Conservation (phyloP, 2,888 invertebrate genomes). For the Ctenicera cuprea region DNA sequence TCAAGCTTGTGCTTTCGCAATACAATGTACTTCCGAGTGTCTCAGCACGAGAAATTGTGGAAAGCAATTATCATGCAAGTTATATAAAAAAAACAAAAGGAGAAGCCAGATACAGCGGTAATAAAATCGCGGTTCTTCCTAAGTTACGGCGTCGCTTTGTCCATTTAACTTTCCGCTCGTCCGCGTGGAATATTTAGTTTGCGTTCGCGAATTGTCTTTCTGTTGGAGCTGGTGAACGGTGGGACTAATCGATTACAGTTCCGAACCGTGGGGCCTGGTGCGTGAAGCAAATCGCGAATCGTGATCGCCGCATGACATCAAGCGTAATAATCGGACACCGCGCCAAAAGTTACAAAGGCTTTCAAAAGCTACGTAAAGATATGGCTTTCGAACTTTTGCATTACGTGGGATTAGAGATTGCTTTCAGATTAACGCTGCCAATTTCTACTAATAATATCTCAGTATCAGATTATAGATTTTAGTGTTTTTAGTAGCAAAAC, state of each 20-base stretch:
- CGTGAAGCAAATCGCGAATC: conserved; percentile 55
- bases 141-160: conserved; percentile 63
- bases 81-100: conserved; percentile 39
- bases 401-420: conserved; percentile 41
- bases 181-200: conserved; percentile 67
- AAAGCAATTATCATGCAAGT: conserved; percentile 29
- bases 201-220: conserved; percentile 64
- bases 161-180: conserved; percentile 66
- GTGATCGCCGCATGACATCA: conserved; percentile 55
- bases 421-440: conserved; percentile 39
- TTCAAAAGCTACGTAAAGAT: conserved; percentile 48
- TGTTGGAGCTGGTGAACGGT: conserved; percentile 59
- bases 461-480: background rate
- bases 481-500: background rate
- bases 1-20: too few species aligned
- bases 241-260: conserved; percentile 53
- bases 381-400: conserved; percentile 50
- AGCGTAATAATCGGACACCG: conserved; percentile 55
- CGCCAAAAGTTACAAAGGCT: conserved; percentile 50
- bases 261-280: conserved; percentile 50
- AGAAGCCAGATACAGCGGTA: conserved; percentile 35
- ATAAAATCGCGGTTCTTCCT: conserved; percentile 51
- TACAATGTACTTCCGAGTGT: too few species aligned
- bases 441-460: conserved; percentile 31
- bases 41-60: background rate